Base-by-base conservation (phyloP, 2,113 vertebrate species). In the Marmota flaviventris region DNA sequence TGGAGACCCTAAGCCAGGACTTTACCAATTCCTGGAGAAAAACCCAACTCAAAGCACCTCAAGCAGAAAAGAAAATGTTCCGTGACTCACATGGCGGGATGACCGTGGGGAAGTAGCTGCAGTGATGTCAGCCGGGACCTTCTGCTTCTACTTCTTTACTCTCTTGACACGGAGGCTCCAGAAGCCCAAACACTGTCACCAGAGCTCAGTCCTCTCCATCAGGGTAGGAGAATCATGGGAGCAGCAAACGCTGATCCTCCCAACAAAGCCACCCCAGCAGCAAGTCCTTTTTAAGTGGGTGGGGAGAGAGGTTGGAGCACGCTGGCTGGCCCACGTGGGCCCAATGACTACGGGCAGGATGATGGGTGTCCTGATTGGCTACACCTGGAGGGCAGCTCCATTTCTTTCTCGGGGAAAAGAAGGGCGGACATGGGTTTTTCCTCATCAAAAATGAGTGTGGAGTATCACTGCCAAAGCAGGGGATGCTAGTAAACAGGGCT, bases 231-330 rank as follows among this genome's bases (percentile, higher is more conserved):
- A 53, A 48, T 2, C 48, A 20, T 0, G 1, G n/a, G 22, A 14
- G 16, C 24, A 9, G 27, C 13, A 27, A 48, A 63, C 0, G 0
- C 45, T 20, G 2, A 1, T 1, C 29, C 32, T 22, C 14, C 1
- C 1, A 16, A 2, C 0, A 39, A 22, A 53, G 87, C 34, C 20
- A 22, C 3, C 45, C 7, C 0, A 0, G 5, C 25, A 9, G 16
- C 1, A 29, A 48, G 32, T 27, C 0, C 0, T 12, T 32, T 32
- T 9, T 4, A 1, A 5, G 14, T 0, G 12, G 20, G 16, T 0
- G 17, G 1, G 0, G 48, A 69, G 81, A 22, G 48, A 89, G 65
- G 18, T 4, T 56, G n/a, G 69, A 78, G 24, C 20, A 45, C 0
- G 17, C 24, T 51, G 65, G 95, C 42, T 95, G 81, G 58, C 18